These are phyloP conservation scores for Balanococcus diminutus DNA, from an alignment of 2,888 invertebrate genomes.

Conservation along the genomic window DNA sequence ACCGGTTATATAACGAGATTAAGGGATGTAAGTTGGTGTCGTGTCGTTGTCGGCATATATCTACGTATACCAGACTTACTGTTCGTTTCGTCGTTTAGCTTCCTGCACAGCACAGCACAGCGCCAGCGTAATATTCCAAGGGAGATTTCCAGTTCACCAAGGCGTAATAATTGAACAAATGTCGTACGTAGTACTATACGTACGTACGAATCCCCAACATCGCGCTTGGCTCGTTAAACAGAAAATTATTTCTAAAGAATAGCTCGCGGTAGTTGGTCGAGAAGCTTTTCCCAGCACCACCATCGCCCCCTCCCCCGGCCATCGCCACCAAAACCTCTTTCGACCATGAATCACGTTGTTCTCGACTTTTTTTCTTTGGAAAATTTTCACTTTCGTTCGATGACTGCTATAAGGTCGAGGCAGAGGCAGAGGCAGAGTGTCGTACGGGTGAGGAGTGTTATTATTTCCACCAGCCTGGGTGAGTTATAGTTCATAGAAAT, in stretches of 20 bases:
- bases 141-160: not conserved
- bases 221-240: not conserved
- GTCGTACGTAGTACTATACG: not conserved
- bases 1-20: not conserved
- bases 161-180: not conserved
- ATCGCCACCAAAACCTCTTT: too few species aligned
- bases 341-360: not conserved
- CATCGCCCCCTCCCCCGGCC: too few species aligned
- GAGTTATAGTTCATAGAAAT: too few species aligned
- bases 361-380: not conserved
- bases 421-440: too few species aligned
- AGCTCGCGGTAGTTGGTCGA: not conserved
- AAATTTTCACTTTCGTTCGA: too few species aligned
- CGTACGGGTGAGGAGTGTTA: too few species aligned
- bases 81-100: too few species aligned
- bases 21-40: not conserved
- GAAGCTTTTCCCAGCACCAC: not conserved
- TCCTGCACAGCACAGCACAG: too few species aligned
- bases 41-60: not conserved
- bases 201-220: not conserved
- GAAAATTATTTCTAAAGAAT: not conserved
- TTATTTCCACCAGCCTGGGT: too few species aligned
- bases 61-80: not conserved
- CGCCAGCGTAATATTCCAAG: not conserved
- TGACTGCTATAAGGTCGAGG: too few species aligned